Evolutionary conservation across 2,888 invertebrate genomes (phyloP).

Genomic region (Scaptomyza parva): DNA sequence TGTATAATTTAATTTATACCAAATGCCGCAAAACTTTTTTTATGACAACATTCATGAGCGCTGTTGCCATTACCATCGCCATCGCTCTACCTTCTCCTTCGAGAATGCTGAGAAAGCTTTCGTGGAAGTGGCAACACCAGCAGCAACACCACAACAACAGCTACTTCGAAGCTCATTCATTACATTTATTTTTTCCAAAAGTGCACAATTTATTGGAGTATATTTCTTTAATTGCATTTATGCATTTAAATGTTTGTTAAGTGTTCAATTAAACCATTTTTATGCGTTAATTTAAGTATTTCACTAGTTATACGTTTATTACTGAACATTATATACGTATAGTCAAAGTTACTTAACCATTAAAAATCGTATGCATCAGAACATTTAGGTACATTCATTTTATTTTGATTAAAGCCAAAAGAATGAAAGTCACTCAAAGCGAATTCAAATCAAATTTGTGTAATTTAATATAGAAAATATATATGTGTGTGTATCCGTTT

Average conservation of each 20-base stretch:
- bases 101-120: background rate
- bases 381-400: background rate
- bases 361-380: no score
- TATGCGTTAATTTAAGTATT: no score
- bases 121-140: background rate
- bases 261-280: background rate
- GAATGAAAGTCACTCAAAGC: background rate
- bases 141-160: background rate
- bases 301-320: no score
- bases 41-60: conserved; percentile 48
- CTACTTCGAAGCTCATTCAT: background rate
- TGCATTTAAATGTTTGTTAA: background rate
- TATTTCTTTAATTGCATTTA: background rate
- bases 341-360: no score
- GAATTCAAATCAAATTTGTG: background rate
- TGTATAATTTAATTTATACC: conserved; percentile 77
- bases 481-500: background rate
- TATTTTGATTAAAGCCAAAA: background rate
- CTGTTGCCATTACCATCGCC: background rate
- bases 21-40: conserved; percentile 59
- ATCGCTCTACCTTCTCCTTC: background rate
- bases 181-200: background rate
- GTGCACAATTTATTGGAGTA: no score
- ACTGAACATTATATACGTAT: no score
- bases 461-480: background rate